These are phyloP conservation scores for Lacerta agilis DNA, from an alignment of 2,797 vertebrate species.

Conservation along the genomic window DNA sequence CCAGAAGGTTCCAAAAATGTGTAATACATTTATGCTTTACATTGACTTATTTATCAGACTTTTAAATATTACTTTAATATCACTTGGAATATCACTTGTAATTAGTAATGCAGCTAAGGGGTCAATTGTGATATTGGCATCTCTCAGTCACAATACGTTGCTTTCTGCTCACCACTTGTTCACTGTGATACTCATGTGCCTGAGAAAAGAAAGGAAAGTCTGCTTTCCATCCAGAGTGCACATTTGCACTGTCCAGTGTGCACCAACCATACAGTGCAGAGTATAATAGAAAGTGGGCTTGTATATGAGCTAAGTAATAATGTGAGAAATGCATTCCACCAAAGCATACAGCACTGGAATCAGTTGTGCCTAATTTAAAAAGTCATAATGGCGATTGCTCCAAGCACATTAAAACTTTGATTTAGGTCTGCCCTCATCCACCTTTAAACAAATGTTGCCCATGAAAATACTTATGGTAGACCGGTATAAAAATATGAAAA, in stretches of 20 bases:
- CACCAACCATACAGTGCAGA: background rate
- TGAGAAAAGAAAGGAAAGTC: background rate
- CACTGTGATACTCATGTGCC: background rate
- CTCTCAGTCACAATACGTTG: background rate
- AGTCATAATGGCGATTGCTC: background rate
- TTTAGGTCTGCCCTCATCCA: no score
- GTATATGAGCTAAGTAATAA: background rate
- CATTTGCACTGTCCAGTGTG: background rate
- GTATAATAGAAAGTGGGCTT: background rate
- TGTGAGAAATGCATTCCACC: background rate
- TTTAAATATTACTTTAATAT: constrained; percentile 28
- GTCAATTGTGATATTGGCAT: background rate
- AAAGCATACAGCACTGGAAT: background rate
- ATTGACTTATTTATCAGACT: constrained; percentile 38
- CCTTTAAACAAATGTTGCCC: no score
- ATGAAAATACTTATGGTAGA: no score
- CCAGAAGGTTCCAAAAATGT: background rate
- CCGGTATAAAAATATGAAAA: no score
- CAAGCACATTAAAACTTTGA: background rate
- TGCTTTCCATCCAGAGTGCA: background rate
- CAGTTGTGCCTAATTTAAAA: background rate
- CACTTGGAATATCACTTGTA: background rate
- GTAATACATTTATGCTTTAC: constrained; percentile 36
- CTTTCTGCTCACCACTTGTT: background rate
- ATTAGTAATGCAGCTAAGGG: background rate